A percentile compares a stretch with the other conserved stretches of the same genome.
These are phyloP conservation scores for Micromys minutus DNA, from an alignment of 2,113 vertebrate genomes.

Conservation along the genomic window DNA sequence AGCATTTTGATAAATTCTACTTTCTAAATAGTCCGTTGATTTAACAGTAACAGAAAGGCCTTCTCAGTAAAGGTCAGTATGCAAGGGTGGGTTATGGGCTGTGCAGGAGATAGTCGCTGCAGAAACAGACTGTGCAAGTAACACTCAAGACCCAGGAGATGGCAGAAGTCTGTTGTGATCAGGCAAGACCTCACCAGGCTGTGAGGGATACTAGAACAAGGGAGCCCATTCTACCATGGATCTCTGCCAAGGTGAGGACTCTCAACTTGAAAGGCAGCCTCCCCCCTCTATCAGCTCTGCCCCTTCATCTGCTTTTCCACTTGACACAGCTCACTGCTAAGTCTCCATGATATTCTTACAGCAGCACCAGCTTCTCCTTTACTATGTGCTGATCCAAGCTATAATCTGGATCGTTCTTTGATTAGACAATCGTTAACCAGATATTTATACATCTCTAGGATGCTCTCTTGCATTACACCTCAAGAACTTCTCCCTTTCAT, in stretches of 20 bases:
- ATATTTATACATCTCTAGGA: not conserved
- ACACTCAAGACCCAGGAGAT: not conserved
- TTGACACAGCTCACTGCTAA: rapidly evolving
- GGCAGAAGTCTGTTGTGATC: not conserved
- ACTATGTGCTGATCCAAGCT: not conserved
- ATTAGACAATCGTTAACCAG: not conserved
- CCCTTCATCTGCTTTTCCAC: not conserved
- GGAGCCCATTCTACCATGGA: not conserved
- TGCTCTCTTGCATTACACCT: not conserved
- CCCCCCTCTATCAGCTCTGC: not conserved
- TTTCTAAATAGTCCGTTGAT: not conserved
- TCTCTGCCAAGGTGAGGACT: not conserved
- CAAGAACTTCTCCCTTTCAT: not conserved
- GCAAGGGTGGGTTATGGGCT: not conserved
- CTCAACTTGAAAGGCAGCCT: not conserved
- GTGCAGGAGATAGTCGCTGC: not conserved
- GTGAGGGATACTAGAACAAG: not conserved
- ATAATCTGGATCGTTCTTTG: not conserved
- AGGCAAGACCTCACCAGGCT: not conserved
- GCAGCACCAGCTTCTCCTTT: not conserved
- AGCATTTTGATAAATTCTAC: not conserved
- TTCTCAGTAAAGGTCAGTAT: not conserved
- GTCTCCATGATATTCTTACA: not conserved
- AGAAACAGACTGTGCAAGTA: not conserved
- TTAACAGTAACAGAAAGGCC: not conserved